Evolutionary conservation across 2,113 vertebrate genomes (phyloP).

Genomic region (Arenaria interpres): DNA sequence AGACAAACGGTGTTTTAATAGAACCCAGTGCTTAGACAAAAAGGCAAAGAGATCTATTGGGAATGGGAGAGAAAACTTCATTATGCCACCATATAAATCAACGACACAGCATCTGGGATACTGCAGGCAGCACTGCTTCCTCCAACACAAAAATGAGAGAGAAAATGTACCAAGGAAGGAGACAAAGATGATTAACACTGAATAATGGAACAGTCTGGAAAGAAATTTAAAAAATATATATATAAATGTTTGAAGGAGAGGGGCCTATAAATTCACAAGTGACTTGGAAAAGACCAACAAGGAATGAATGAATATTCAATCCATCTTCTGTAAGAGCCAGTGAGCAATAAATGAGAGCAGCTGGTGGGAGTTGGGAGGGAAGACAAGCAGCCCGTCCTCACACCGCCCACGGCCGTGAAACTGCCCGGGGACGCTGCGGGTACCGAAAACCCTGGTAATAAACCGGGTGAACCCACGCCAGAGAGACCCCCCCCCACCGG

Average conservation of each 20-base stretch:
- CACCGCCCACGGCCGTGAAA: rapidly evolving
- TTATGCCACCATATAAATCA: neutral
- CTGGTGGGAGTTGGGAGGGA: rapidly evolving
- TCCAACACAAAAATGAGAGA: neutral
- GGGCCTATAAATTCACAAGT: neutral
- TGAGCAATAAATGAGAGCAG: neutral
- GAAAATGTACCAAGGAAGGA: neutral
- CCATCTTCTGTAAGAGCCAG: neutral
- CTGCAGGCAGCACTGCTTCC: neutral
- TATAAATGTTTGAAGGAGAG: neutral
- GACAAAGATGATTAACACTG: neutral
- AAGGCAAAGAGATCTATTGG: neutral
- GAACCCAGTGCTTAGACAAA: neutral
- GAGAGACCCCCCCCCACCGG: neutral
- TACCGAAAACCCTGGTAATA: rapidly evolving
- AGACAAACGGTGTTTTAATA: neutral
- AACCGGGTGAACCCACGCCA: rapidly evolving
- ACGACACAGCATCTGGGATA: neutral
- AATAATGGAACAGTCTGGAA: neutral
- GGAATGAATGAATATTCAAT: neutral
- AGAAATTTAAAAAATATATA: neutral
- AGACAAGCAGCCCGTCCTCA: neutral
- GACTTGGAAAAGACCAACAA: neutral
- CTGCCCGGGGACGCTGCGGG: rapidly evolving
- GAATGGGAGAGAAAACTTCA: slow-evolving; percentile 3